Evolutionary conservation across 2,113 vertebrate species (phyloP).

Genomic region (Amphilophus citrinellus): DNA sequence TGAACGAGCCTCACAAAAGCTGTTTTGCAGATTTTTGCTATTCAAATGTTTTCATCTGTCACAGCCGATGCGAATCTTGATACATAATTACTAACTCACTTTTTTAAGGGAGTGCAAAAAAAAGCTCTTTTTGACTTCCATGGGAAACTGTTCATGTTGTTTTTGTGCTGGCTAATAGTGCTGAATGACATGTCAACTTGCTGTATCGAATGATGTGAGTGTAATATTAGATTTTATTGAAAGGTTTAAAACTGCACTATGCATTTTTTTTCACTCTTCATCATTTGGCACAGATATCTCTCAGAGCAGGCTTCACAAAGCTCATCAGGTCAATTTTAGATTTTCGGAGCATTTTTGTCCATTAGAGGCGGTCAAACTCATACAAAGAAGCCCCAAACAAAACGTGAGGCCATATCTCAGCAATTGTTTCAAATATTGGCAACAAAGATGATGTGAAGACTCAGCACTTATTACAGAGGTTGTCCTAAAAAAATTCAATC

Average conservation of each 20-base stretch:
- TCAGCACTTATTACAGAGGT: neutral
- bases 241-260: neutral
- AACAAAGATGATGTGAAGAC: neutral
- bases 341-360: neutral
- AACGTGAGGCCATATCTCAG: neutral
- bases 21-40: neutral
- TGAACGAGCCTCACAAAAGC: neutral
- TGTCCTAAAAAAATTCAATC: too few relatives aligned
- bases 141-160: neutral
- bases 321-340: neutral
- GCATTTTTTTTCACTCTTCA: neutral
- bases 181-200: neutral
- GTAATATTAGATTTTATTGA: neutral
- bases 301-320: neutral
- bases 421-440: neutral
- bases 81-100: accelerated
- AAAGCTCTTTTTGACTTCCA: neutral
- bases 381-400: neutral
- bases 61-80: neutral
- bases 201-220: neutral
- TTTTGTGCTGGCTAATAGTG: neutral
- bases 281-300: neutral
- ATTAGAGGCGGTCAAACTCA: neutral
- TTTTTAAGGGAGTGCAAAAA: neutral
- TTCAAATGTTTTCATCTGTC: neutral